A percentile compares a stretch with the other conserved stretches of the same genome.
Evolutionary conservation across 2,888 invertebrate genomes (phyloP).

Genomic region (Plusia festucae): DNA sequence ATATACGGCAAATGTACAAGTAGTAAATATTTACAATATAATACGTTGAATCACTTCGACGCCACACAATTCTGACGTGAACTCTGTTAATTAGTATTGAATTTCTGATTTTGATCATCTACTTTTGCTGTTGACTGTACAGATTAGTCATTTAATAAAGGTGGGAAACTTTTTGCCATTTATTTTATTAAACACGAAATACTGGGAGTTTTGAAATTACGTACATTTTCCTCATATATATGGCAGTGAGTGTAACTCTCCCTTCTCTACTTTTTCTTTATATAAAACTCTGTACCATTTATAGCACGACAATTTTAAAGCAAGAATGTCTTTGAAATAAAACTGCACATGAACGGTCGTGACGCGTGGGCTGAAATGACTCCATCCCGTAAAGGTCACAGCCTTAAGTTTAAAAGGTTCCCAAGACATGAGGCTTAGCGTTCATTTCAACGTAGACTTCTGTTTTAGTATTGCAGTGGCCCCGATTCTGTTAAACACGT

Average conservation of each 20-base stretch:
- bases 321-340: conserved; percentile 1
- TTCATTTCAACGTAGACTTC: not conserved
- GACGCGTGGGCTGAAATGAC: not conserved
- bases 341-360: not conserved
- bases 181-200: no score
- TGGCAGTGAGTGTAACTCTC: not conserved
- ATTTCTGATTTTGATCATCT: no score
- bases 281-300: not conserved
- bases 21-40: no score
- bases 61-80: no score
- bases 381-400: conserved; percentile 5
- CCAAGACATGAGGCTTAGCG: not conserved
- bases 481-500: no score
- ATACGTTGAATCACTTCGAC: no score
- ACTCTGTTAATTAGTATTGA: no score
- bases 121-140: no score
- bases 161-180: no score
- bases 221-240: not conserved
- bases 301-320: not conserved
- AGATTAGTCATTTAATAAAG: no score
- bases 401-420: conserved; percentile 4
- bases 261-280: not conserved
- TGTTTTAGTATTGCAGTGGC: not conserved
- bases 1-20: no score
- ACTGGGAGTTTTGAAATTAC: no score